Base-by-base conservation (phyloP, 2,797 vertebrate species). In the Erithacus rubecula region DNA sequence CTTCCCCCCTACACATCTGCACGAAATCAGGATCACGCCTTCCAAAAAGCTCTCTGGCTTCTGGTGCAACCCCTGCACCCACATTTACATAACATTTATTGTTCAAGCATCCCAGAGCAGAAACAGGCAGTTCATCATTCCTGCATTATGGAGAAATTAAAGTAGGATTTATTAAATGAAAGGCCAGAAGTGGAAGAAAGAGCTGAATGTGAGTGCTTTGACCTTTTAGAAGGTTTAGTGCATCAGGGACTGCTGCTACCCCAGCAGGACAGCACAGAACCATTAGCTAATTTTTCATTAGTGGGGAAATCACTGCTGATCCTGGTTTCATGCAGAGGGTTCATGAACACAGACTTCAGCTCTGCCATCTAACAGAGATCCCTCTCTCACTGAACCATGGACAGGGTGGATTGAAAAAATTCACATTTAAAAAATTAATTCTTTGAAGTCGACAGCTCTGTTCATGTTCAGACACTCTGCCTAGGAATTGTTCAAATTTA, bases 1-100 rank as follows among this genome's bases (percentile, higher is more conserved):
- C 85, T 87, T 82, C 70, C 91, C 79, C 52, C 85, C 89, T 91
- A 79, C 77, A 88, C 87, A 97, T 95, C 89, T 94, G 95, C 94
- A 94, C 19, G 47, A 96, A 96, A 94, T 94, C 94, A 96, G 95
- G 94, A 96, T 87, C 89, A 49, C 30, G 67, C 52, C 70, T 94
- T 88, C 85, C 80, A 39, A 74, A 88, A 78, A 36, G 77, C 46
- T 90, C 74, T 64, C 64, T 63, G 87, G 55, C 67, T 88, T 58
- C 63, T 70, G 52, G 32, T 39, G 26, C 71, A 89, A 64, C 44
- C 24, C 63, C 19, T 34, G 36, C 58, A 47, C 29, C 69, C 56
- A 43, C 44, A 53, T 58, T 77, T 81, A 20, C 6, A 12, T 26
- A 72, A 76, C 32, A 78, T 65, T 78, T 41, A 69, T 21, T 78